Percentiles rank a stretch among this genome's conserved stretches.
Conservation (phyloP, 2,797 vertebrate species). For the Gallinago nigripennis region DNA sequence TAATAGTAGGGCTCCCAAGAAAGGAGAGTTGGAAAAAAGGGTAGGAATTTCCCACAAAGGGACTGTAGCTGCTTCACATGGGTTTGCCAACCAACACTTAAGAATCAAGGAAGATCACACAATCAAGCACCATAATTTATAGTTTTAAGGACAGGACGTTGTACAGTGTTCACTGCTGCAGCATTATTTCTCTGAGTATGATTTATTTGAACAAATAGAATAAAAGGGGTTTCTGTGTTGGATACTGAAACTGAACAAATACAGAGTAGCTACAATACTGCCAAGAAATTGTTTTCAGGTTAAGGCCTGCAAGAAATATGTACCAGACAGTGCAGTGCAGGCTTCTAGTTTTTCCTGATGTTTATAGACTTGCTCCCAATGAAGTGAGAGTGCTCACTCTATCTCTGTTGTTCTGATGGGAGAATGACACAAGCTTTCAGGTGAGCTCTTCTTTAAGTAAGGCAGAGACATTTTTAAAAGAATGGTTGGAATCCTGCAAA, state of each 20-base stretch:
- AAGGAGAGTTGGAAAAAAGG: neutral
- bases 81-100: neutral
- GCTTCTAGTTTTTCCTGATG: neutral
- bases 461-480: neutral
- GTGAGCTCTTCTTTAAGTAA: neutral
- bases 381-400: neutral
- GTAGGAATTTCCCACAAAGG: neutral
- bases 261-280: neutral
- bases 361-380: neutral
- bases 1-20: neutral
- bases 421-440: neutral
- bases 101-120: neutral
- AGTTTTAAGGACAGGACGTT: neutral
- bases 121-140: neutral
- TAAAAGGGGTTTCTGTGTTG: neutral
- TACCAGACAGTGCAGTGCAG: neutral
- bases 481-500: neutral
- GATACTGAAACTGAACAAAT: neutral
- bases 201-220: neutral
- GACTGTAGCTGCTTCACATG: neutral
- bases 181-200: neutral
- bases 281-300: neutral
- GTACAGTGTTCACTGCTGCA: neutral
- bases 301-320: neutral
- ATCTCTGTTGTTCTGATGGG: neutral